A percentile compares a stretch with the other conserved stretches of the same genome.
phyloP scores from a whole-genome alignment of 2,888 invertebrate species.

The Scaptomyza polygonia region DNA sequence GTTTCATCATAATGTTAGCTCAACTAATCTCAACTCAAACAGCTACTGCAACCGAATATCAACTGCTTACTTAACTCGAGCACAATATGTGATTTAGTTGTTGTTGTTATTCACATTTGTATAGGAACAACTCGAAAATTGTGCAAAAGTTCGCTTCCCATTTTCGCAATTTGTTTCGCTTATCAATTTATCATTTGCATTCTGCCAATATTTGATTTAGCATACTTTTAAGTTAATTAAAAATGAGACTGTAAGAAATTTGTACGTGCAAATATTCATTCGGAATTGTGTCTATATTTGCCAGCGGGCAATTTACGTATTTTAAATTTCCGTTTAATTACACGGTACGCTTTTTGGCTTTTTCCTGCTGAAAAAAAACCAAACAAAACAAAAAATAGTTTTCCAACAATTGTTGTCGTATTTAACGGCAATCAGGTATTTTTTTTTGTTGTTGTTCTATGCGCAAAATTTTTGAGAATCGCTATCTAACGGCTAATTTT shows the following conservation, averaged over 20 bases:
- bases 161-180: constrained; percentile 21
- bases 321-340: constrained; percentile 40
- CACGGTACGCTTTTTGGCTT: constrained; percentile 23
- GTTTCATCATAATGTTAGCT: constrained; percentile 11
- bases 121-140: constrained; percentile 9
- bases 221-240: constrained; percentile 37
- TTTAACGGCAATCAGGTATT: constrained; percentile 36
- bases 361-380: constrained; percentile 15
- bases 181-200: constrained; percentile 56
- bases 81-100: constrained; percentile 17
- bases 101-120: constrained; percentile 1
- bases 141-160: constrained; percentile 27
- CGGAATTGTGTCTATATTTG: neutral
- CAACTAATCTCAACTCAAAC: constrained; percentile 21
- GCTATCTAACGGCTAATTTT: constrained; percentile 77
- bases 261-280: neutral
- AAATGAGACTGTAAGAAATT: constrained; percentile 6
- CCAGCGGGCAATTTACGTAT: constrained; percentile 1
- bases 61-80: constrained; percentile 3
- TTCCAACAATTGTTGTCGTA: constrained; percentile 36
- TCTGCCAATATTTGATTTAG: constrained; percentile 45
- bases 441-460: constrained; percentile 16
- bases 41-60: constrained; percentile 18
- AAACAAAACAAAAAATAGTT: constrained; percentile 6
- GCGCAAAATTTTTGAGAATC: constrained; percentile 17